Evolutionary conservation across 2,113 vertebrate genomes (phyloP).

Genomic region (Archilochus colubris): DNA sequence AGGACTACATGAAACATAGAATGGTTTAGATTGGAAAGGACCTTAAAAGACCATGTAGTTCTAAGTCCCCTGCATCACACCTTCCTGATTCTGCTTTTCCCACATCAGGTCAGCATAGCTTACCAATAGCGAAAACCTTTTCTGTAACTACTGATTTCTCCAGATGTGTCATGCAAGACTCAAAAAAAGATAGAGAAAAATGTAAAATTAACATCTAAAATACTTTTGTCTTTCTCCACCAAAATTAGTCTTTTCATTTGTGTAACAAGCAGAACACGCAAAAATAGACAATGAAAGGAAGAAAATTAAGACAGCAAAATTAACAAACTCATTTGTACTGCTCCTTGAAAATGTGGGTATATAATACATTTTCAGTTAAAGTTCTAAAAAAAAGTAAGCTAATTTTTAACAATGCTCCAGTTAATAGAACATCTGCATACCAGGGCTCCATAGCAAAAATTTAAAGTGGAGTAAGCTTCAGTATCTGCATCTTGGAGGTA

Average conservation of each 20-base stretch:
- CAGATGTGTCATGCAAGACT: not conserved
- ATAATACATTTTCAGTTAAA: not conserved
- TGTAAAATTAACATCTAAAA: not conserved
- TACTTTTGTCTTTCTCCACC: not conserved
- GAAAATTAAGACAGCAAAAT: not conserved
- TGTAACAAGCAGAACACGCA: not conserved
- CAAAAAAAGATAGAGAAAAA: not conserved
- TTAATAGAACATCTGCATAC: accelerated
- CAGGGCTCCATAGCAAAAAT: accelerated
- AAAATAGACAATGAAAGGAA: not conserved
- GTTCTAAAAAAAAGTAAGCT: not conserved
- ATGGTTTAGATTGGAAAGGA: too few species aligned
- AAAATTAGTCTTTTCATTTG: not conserved
- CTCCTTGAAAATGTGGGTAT: not conserved
- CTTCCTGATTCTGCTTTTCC: not conserved
- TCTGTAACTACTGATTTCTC: not conserved
- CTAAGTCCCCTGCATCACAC: too few species aligned
- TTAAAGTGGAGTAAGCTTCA: not conserved
- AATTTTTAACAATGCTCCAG: accelerated
- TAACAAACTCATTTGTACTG: too few species aligned
- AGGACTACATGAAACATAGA: not conserved
- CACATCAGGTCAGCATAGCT: not conserved
- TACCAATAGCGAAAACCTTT: not conserved
- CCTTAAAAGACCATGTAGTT: too few species aligned
- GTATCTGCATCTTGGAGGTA: accelerated